These are phyloP conservation scores for Drosophila gunungcola DNA, from an alignment of 1,140 invertebrate species.

Conservation along the genomic window DNA sequence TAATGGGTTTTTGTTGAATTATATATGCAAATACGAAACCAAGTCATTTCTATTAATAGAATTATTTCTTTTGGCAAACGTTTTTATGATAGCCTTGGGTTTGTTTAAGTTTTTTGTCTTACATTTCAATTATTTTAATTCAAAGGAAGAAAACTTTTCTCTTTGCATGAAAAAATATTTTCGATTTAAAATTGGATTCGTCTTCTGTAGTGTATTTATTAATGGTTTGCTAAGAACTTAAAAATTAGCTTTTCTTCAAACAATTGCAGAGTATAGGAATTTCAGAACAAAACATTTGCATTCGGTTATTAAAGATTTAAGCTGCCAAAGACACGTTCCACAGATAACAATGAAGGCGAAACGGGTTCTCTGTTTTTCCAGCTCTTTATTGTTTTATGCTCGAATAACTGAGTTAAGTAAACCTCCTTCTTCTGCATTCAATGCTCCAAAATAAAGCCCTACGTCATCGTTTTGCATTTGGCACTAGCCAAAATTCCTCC, in stretches of 20 bases:
- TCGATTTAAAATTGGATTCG: too few relatives aligned
- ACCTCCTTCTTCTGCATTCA: conserved; percentile 23
- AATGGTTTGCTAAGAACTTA: too few relatives aligned
- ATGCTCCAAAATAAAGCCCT: conserved; percentile 48
- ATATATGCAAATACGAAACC: neutral
- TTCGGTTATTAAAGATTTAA: conserved; percentile 23
- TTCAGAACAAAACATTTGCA: conserved; percentile 29
- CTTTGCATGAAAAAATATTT: neutral
- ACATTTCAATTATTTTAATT: too few relatives aligned
- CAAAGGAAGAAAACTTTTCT: too few relatives aligned
- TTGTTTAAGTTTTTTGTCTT: too few relatives aligned
- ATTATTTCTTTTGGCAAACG: too few relatives aligned
- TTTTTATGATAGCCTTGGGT: too few relatives aligned
- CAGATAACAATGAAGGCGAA: conserved; percentile 36
- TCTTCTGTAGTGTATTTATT: too few relatives aligned
- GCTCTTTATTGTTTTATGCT: conserved; percentile 34
- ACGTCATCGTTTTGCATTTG: conserved; percentile 60
- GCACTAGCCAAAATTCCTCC: conserved; percentile 16
- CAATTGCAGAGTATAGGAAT: conserved; percentile 4
- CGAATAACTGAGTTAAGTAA: conserved; percentile 72
- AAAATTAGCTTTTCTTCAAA: too few relatives aligned
- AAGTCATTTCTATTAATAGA: too few relatives aligned
- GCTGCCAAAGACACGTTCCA: conserved; percentile 26
- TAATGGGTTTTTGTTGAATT: neutral
- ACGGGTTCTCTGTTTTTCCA: conserved; percentile 11